Conservation (phyloP, 2,888 invertebrate genomes). For the Toxonevra muliebris region DNA sequence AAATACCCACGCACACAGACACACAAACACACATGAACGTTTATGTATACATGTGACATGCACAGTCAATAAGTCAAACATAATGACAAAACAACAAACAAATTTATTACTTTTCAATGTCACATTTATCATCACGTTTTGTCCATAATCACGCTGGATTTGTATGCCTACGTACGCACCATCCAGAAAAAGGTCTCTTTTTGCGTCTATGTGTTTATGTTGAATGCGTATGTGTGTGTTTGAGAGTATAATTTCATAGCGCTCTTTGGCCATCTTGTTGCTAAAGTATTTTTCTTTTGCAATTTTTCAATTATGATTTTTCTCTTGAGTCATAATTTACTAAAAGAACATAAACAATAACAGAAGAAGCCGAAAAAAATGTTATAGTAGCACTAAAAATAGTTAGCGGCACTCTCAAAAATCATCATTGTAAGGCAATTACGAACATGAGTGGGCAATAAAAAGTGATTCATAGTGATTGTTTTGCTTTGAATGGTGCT, state of each 20-base stretch:
- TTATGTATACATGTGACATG: conserved; percentile 14
- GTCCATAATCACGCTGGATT: conserved; percentile 34
- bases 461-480: not conserved
- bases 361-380: not conserved
- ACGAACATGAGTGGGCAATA: conserved; percentile 1
- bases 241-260: not conserved
- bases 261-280: not conserved
- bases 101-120: conserved; percentile 38
- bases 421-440: not conserved
- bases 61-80: conserved; percentile 38
- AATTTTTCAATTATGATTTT: not conserved
- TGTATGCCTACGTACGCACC: not conserved
- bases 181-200: not conserved
- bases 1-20: not conserved
- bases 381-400: not conserved
- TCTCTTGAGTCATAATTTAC: not conserved
- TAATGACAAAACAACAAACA: conserved; percentile 24
- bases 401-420: not conserved
- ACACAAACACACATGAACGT: not conserved
- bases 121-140: conserved; percentile 36
- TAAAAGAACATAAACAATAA: not conserved
- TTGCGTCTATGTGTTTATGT: not conserved
- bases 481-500: too few species aligned
- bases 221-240: not conserved
- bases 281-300: not conserved